Conservation (phyloP, 2,113 vertebrate genomes). For the Corythaixoides concolor region DNA sequence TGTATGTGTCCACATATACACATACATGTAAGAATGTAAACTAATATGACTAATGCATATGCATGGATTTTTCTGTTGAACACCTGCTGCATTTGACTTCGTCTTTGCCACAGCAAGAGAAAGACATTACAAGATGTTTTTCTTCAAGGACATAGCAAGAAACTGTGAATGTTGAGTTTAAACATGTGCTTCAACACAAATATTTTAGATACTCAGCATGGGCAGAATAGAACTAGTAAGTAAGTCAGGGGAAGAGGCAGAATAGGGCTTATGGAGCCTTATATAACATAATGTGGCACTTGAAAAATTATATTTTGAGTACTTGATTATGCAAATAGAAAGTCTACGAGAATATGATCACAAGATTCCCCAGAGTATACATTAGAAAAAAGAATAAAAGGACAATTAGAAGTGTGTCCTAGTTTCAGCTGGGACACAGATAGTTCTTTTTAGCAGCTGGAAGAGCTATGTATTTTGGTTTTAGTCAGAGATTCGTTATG, state of each 20-base stretch:
- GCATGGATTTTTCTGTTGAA: background rate
- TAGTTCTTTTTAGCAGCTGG: too few species aligned
- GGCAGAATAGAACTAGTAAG: background rate
- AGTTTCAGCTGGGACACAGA: too few species aligned
- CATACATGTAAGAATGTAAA: background rate
- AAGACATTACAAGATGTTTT: background rate
- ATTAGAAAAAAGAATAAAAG: background rate
- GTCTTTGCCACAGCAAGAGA: background rate
- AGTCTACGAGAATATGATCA: background rate
- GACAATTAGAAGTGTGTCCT: background rate
- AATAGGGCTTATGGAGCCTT: background rate
- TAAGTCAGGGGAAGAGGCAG: background rate
- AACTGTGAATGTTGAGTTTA: background rate
- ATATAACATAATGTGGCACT: background rate
- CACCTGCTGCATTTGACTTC: background rate
- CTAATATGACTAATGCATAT: background rate
- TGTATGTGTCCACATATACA: background rate
- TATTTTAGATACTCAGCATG: background rate
- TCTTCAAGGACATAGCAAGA: background rate
- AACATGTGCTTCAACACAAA: background rate
- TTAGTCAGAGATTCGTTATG: too few species aligned
- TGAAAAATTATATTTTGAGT: background rate
- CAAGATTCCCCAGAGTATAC: background rate
- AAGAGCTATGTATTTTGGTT: too few species aligned
- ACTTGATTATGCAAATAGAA: conserved; percentile 6